phyloP scores from a whole-genome alignment of 2,113 vertebrate species.

The Hypomesus transpacificus region DNA sequence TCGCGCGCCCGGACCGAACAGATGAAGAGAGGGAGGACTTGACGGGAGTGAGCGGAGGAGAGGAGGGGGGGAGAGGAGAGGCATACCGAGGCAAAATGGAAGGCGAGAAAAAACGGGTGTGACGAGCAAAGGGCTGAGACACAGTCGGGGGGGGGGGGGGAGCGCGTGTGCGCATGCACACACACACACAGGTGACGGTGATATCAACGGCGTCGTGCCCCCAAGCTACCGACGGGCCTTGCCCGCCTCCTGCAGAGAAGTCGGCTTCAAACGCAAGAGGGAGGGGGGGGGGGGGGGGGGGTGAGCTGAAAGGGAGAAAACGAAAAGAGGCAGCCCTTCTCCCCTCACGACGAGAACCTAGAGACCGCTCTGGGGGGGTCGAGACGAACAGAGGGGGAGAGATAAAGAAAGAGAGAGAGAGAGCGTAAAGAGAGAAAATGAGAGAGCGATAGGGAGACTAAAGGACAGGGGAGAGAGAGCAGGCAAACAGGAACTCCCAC shows the following conservation, averaged over 20 bases:
- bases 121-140: not conserved
- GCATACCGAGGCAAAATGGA: not conserved
- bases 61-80: not conserved
- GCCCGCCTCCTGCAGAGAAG: not conserved
- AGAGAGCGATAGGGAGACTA: no score
- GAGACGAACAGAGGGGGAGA: constrained; percentile 1
- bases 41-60: no score
- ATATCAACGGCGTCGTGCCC: not conserved
- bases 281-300: not conserved
- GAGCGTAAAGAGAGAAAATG: constrained; percentile 1
- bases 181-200: not conserved
- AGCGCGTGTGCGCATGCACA: no score
- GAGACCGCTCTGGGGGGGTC: no score
- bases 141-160: no score
- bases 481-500: no score
- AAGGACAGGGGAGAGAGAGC: no score
- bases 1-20: no score
- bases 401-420: constrained; percentile 5
- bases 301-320: not conserved
- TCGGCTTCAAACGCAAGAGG: not conserved
- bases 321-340: not conserved
- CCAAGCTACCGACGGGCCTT: not conserved
- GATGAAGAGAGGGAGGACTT: not conserved
- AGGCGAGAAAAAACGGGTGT: not conserved
- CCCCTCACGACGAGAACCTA: no score